These are phyloP conservation scores for Luscinia megarhynchos DNA, from an alignment of 2,797 vertebrate species.

Conservation along the genomic window DNA sequence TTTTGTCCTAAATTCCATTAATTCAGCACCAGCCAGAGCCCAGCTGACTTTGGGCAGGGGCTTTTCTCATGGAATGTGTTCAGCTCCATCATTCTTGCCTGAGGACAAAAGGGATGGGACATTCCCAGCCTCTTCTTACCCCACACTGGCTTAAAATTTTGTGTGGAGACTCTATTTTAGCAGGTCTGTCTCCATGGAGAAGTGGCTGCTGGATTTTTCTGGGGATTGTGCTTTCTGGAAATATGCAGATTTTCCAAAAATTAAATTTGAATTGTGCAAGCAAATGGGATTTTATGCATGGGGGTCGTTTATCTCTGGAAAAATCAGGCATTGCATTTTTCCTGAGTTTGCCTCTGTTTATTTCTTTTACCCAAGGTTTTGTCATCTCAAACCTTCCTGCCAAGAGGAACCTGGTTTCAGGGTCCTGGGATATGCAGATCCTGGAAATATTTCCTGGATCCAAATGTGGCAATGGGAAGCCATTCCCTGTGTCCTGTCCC, in stretches of 20 bases:
- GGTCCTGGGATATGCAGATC: too few relatives aligned
- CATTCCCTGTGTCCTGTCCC: too few relatives aligned
- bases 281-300: rapidly evolving
- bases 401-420: not conserved
- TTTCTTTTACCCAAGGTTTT: not conserved
- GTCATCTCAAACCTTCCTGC: not conserved
- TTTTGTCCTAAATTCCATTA: not conserved
- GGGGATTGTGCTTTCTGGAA: not conserved
- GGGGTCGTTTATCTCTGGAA: not conserved
- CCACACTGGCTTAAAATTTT: rapidly evolving
- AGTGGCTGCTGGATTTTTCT: not conserved
- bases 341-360: not conserved
- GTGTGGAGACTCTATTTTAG: not conserved
- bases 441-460: too few relatives aligned
- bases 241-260: not conserved
- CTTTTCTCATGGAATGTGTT: not conserved
- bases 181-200: not conserved
- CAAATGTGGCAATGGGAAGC: too few relatives aligned
- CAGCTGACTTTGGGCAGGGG: not conserved
- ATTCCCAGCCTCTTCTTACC: not conserved
- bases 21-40: not conserved
- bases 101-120: not conserved
- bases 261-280: not conserved
- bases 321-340: not conserved
- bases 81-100: not conserved